A percentile compares a stretch with the other conserved stretches of the same genome.
Evolutionary conservation across 2,113 vertebrate genomes (phyloP).

Genomic region (Indicator maculatus): DNA sequence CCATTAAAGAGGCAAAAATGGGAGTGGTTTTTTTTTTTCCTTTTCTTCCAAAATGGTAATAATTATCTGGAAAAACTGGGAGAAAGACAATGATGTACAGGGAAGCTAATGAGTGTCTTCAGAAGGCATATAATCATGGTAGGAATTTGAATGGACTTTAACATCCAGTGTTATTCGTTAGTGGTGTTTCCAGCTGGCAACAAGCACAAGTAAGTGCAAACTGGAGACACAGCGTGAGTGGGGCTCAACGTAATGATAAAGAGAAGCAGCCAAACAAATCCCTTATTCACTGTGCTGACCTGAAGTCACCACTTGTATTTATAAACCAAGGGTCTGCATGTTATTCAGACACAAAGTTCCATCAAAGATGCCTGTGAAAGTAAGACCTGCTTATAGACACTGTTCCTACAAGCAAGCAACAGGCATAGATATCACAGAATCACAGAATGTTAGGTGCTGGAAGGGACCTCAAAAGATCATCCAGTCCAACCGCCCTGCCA

Average conservation of each 20-base stretch:
- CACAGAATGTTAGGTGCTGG: too few species aligned
- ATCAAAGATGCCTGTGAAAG: background rate
- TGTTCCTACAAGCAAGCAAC: background rate
- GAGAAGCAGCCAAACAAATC: constrained; percentile 61
- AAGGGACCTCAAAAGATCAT: too few species aligned
- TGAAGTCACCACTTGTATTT: background rate
- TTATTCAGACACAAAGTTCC: background rate
- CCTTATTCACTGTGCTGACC: constrained; percentile 18
- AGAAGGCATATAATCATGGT: constrained; percentile 7
- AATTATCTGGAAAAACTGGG: background rate
- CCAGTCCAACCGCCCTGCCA: too few species aligned
- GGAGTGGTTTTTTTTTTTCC: background rate
- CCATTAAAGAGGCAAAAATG: background rate
- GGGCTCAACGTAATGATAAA: constrained; percentile 57
- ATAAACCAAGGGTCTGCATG: background rate
- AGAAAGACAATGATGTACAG: background rate
- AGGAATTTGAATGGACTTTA: constrained; percentile 66
- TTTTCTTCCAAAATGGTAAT: background rate
- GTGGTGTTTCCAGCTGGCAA: constrained; percentile 53
- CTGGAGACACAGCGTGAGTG: constrained; percentile 17
- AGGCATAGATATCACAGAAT: too few species aligned
- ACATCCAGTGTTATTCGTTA: constrained; percentile 57
- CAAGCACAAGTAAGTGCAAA: constrained; percentile 49
- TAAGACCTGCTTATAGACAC: background rate
- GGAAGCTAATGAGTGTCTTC: constrained; percentile 39